phyloP scores from a whole-genome alignment of 1,140 invertebrate genomes.

The Gonioctena quinquepunctata region DNA sequence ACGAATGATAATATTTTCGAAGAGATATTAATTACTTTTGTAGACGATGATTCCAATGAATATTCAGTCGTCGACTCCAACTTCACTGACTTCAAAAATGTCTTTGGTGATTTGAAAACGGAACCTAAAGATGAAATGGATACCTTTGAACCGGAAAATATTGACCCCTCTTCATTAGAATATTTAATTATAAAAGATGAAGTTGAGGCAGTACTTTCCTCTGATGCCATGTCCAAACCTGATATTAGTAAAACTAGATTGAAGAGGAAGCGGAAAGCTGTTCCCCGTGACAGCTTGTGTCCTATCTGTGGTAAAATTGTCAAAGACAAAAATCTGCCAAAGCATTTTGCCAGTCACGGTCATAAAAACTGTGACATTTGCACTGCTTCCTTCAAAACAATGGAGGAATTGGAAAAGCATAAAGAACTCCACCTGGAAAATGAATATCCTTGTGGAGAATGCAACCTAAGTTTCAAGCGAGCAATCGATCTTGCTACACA shows the following conservation, averaged over 20 bases:
- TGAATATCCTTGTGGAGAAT: slow-evolving; percentile 22
- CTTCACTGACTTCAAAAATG: no score
- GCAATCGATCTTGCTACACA: slow-evolving; percentile 25
- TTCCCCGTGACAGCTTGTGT: slow-evolving; percentile 5
- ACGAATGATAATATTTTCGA: slow-evolving; percentile 2
- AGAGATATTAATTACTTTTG: slow-evolving; percentile 23
- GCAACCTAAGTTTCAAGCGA: slow-evolving; percentile 22
- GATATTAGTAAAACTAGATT: background rate
- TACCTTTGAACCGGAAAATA: background rate
- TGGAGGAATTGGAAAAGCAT: slow-evolving; percentile 60
- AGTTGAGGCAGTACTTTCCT: background rate
- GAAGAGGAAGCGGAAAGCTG: background rate
- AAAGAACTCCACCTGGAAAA: slow-evolving; percentile 20
- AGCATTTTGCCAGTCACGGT: slow-evolving; percentile 24
- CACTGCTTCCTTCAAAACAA: slow-evolving; percentile 56
- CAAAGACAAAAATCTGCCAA: background rate
- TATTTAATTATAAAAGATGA: background rate
- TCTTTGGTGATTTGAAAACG: background rate
- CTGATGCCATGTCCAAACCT: background rate
- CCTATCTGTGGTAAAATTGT: slow-evolving; percentile 24
- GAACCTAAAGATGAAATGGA: background rate
- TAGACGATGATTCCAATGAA: slow-evolving; percentile 9
- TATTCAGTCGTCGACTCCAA: background rate
- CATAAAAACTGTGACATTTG: slow-evolving; percentile 57
- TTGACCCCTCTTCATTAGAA: background rate